A percentile compares a stretch with the other conserved stretches of the same genome.
Evolutionary conservation across 2,888 invertebrate genomes (phyloP).

Genomic region (Caenorhabditis uteleia): DNA sequence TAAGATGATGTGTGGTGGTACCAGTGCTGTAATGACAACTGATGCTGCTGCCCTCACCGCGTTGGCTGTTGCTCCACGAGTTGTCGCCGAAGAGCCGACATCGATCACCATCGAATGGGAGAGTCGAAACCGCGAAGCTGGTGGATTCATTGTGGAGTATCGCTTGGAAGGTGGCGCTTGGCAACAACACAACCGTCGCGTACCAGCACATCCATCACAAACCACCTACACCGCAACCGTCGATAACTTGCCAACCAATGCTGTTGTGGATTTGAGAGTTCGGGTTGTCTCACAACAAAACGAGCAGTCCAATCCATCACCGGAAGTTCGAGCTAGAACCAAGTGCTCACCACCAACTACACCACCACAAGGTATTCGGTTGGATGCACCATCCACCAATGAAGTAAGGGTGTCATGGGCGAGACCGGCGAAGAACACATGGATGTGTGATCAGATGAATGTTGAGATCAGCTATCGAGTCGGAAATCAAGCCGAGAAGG

Average conservation of each 20-base stretch:
- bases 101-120: slow-evolving; percentile 68
- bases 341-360: slow-evolving; percentile 66
- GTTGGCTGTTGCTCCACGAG: slow-evolving; percentile 58
- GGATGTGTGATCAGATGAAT: slow-evolving; percentile 68
- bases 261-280: slow-evolving; percentile 66
- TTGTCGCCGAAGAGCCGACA: slow-evolving; percentile 66
- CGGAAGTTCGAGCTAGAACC: slow-evolving; percentile 67
- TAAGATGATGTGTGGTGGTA: slow-evolving; percentile 54
- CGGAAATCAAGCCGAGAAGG: slow-evolving; percentile 63
- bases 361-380: slow-evolving; percentile 63
- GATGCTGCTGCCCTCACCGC: slow-evolving; percentile 60
- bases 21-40: slow-evolving; percentile 63
- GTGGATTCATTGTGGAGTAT: slow-evolving; percentile 67
- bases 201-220: slow-evolving; percentile 62
- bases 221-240: slow-evolving; percentile 62
- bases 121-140: slow-evolving; percentile 54
- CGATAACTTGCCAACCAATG: slow-evolving; percentile 66
- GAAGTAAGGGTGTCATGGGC: slow-evolving; percentile 67
- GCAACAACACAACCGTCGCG: slow-evolving; percentile 59
- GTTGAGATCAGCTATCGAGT: slow-evolving; percentile 67
- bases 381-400: slow-evolving; percentile 65
- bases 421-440: slow-evolving; percentile 67
- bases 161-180: slow-evolving; percentile 63
- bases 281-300: slow-evolving; percentile 60
- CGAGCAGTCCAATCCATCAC: slow-evolving; percentile 65